Percentiles rank a stretch among this genome's conserved stretches.
Conservation (phyloP, 1,140 invertebrate genomes). For the Formica selysi region DNA sequence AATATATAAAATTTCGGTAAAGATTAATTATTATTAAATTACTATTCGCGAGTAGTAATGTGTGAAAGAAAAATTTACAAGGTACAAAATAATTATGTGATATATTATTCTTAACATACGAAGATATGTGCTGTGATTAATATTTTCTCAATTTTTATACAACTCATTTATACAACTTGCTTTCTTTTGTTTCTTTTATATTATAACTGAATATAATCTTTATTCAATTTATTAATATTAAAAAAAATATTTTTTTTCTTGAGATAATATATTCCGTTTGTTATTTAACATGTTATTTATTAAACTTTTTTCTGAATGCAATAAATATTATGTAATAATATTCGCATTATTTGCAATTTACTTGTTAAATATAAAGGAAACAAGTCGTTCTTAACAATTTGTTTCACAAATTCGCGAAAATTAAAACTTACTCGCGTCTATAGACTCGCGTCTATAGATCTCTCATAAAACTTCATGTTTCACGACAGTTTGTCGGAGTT, state of each 20-base stretch:
- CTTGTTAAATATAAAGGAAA: background rate
- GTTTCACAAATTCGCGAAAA: background rate
- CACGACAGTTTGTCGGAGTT: background rate
- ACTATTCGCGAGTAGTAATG: background rate
- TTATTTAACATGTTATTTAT: no score
- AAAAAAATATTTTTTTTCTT: no score
- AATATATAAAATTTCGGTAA: background rate
- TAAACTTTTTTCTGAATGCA: no score
- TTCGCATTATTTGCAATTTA: background rate
- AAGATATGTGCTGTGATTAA: background rate
- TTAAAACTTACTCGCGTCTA: background rate
- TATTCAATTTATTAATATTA: no score
- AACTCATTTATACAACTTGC: background rate
- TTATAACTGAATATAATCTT: background rate
- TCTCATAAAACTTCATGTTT: background rate
- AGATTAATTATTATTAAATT: background rate
- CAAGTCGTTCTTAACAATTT: background rate
- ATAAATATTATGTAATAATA: no score
- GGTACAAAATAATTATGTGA: background rate
- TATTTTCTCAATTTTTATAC: background rate
- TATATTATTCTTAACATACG: background rate
- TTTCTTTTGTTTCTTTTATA: background rate
- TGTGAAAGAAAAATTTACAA: background rate
- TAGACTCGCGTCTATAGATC: background rate
- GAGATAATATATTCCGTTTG: no score